A percentile compares a stretch with the other conserved stretches of the same genome.
Evolutionary conservation across 2,797 vertebrate genomes (phyloP).

Genomic region (Octomys mimax): DNA sequence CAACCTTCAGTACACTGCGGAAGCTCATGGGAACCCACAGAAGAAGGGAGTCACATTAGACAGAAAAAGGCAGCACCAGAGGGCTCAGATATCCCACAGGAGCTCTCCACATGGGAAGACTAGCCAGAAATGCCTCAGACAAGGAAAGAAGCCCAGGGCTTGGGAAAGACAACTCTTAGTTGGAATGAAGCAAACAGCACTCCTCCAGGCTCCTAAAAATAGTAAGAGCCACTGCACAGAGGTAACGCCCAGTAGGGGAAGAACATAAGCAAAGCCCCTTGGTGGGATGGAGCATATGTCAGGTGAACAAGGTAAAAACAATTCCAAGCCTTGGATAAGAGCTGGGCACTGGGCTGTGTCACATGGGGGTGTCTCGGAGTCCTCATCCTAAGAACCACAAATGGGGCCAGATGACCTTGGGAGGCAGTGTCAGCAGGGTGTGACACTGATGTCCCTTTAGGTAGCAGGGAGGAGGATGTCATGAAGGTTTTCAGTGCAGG

Average conservation of each 20-base stretch:
- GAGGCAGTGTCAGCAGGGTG: background rate
- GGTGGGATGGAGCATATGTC: background rate
- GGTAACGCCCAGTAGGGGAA: background rate
- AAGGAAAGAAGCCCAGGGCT: background rate
- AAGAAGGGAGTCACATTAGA: background rate
- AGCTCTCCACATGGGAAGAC: background rate
- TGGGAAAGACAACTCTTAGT: background rate
- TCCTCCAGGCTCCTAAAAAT: background rate
- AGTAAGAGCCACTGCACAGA: background rate
- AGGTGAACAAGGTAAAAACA: background rate
- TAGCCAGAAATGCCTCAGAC: background rate
- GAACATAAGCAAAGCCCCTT: background rate
- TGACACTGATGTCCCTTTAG: rapidly evolving
- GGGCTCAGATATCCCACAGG: background rate
- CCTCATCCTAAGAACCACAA: background rate
- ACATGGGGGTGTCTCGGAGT: background rate
- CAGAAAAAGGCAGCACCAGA: background rate
- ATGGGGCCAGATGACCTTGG: background rate
- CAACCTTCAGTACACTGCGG: rapidly evolving
- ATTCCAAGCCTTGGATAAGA: rapidly evolving
- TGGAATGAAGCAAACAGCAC: background rate
- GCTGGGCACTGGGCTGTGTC: background rate
- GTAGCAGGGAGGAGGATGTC: rapidly evolving
- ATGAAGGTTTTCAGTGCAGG: background rate
- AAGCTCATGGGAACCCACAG: rapidly evolving